These are phyloP conservation scores for Acrobasis consociella DNA, from an alignment of 2,888 invertebrate species.

Conservation along the genomic window DNA sequence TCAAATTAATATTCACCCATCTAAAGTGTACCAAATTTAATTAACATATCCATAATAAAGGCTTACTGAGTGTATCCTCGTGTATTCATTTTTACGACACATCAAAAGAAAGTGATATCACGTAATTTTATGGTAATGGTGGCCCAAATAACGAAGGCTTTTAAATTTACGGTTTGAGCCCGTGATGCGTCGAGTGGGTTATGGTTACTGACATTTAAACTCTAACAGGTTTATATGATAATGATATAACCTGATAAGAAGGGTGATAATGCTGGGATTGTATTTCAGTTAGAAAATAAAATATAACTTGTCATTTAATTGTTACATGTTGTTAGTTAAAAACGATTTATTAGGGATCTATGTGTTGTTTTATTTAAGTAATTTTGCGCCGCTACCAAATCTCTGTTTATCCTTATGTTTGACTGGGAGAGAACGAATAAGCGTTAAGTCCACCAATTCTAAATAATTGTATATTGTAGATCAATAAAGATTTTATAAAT, in stretches of 20 bases:
- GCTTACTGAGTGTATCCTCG: constrained; percentile 47
- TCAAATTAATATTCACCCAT: constrained; percentile 13
- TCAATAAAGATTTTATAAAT: no score
- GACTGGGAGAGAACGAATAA: no score
- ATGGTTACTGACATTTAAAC: constrained; percentile 65
- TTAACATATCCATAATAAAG: constrained; percentile 43
- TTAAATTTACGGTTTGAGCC: constrained; percentile 73
- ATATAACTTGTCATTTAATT: neutral
- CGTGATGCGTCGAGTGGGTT: constrained; percentile 66
- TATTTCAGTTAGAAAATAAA: neutral
- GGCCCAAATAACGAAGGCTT: constrained; percentile 68
- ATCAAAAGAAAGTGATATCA: constrained; percentile 80
- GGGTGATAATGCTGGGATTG: neutral
- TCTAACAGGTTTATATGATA: constrained; percentile 40
- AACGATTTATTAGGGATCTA: no score
- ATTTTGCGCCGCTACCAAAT: no score
- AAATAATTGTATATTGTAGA: no score
- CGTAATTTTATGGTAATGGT: constrained; percentile 80
- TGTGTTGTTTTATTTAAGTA: no score
- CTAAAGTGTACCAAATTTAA: constrained; percentile 39
- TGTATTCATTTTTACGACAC: constrained; percentile 74
- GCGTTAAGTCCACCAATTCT: no score
- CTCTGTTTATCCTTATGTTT: no score
- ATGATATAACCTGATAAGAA: constrained; percentile 27
- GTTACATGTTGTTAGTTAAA: no score